Percentiles rank a stretch among this genome's conserved stretches.
These are phyloP conservation scores for Metalampra italica DNA, from an alignment of 2,888 invertebrate species.

Conservation along the genomic window DNA sequence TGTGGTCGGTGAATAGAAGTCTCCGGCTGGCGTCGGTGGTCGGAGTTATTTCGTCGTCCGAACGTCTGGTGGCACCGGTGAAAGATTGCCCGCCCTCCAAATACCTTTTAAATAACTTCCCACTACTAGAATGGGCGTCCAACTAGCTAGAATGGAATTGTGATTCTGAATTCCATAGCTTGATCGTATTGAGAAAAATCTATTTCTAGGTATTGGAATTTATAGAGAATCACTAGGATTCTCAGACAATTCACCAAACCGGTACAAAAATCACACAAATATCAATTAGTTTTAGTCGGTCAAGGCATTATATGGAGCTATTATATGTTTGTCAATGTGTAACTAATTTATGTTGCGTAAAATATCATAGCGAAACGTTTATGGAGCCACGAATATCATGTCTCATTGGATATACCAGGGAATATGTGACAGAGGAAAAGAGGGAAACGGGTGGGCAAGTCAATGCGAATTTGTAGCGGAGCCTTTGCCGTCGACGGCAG, in stretches of 20 bases:
- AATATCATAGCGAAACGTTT: constrained; percentile 10
- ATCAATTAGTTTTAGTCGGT: too few relatives aligned
- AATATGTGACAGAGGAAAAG: constrained; percentile 34
- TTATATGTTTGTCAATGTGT: too few relatives aligned
- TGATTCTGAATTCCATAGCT: neutral
- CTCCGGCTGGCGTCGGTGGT: constrained; percentile 36
- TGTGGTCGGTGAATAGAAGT: constrained; percentile 60
- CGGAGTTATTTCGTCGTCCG: constrained; percentile 55
- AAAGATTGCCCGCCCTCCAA: constrained; percentile 56
- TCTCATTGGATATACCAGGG: constrained; percentile 10
- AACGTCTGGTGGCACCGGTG: constrained; percentile 50
- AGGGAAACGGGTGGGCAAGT: constrained; percentile 53
- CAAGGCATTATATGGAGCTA: too few relatives aligned
- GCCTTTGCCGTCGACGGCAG: constrained; percentile 76
- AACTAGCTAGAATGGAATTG: constrained; percentile 21
- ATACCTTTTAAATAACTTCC: constrained; percentile 57
- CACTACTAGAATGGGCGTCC: constrained; percentile 29
- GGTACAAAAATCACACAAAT: too few relatives aligned
- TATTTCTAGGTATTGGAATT: neutral
- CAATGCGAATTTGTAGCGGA: constrained; percentile 71
- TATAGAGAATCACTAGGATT: too few relatives aligned
- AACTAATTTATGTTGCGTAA: neutral
- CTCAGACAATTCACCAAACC: too few relatives aligned
- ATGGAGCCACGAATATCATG: constrained; percentile 9
- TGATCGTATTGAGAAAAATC: neutral